Conservation (phyloP, 2,113 vertebrate species). For the Eonycteris spelaea region DNA sequence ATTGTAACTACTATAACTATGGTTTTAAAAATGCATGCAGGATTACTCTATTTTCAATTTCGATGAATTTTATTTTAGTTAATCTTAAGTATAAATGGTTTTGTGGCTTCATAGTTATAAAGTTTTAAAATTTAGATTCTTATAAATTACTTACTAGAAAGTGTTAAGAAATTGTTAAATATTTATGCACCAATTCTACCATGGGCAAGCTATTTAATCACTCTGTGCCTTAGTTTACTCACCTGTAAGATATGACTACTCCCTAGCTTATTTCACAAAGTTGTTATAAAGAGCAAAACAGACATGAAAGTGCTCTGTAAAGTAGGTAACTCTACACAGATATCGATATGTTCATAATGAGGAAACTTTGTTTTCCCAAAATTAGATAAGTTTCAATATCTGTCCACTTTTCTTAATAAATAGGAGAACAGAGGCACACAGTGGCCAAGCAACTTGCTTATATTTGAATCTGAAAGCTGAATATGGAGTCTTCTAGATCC, state of each 20-base stretch:
- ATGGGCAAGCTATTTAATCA: not conserved
- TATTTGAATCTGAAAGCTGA: not conserved
- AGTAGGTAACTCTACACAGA: not conserved
- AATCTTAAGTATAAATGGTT: slow-evolving; percentile 24
- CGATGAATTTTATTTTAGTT: slow-evolving; percentile 20
- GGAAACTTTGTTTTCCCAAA: not conserved
- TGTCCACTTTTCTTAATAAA: not conserved
- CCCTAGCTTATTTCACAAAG: not conserved
- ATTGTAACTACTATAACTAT: not conserved
- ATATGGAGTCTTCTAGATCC: not conserved
- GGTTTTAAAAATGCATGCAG: not conserved
- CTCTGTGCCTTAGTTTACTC: not conserved
- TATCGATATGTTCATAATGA: not conserved
- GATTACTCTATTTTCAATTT: not conserved
- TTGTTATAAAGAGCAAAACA: not conserved
- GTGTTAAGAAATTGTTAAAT: not conserved
- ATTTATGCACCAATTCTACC: not conserved
- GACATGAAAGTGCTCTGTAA: not conserved
- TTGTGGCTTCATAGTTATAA: not conserved
- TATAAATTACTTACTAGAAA: slow-evolving; percentile 34
- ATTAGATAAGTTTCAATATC: not conserved
- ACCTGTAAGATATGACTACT: not conserved
- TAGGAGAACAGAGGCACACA: not conserved
- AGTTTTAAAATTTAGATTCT: not conserved
- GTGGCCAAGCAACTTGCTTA: not conserved